Evolutionary conservation across 2,888 invertebrate genomes (phyloP).

Genomic region (Amblyteles armatorius): DNA sequence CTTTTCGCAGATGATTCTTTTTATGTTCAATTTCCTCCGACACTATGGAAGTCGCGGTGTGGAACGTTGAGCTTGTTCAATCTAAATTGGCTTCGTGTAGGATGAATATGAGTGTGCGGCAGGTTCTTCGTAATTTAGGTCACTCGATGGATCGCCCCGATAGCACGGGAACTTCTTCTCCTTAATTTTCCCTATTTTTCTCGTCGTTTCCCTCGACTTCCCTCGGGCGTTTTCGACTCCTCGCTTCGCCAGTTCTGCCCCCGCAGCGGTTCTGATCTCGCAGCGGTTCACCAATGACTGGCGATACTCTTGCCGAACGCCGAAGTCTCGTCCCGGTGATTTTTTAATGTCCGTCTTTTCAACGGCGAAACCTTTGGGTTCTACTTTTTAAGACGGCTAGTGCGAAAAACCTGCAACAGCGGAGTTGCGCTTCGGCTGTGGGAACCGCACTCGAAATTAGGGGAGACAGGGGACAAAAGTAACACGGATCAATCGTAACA

Average conservation of each 20-base stretch:
- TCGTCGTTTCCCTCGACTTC: not conserved
- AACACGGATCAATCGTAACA: too few species aligned
- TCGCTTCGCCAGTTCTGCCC: not conserved
- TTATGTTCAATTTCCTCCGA: not conserved
- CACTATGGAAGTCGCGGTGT: not conserved
- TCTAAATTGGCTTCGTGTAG: not conserved
- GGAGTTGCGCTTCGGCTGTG: not conserved
- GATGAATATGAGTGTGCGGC: not conserved
- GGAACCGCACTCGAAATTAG: not conserved
- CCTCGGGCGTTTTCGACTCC: not conserved
- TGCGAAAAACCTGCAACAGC: not conserved
- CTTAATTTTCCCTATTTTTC: not conserved
- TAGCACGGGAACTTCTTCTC: not conserved
- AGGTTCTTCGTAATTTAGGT: not conserved
- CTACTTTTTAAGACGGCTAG: not conserved
- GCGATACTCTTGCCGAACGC: not conserved
- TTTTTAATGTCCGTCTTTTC: not conserved
- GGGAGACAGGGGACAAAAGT: too few species aligned
- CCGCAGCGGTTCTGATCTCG: not conserved
- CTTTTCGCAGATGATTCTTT: too few species aligned
- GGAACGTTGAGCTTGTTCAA: not conserved
- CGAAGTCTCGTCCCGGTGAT: not conserved
- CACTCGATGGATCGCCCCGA: not conserved
- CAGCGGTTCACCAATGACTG: not conserved
- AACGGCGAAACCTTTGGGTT: not conserved